Evolutionary conservation across 1,140 invertebrate genomes (phyloP), one percentile per base, ranked within the genome.

Genomic region (Scaptomyza pallida): DNA sequence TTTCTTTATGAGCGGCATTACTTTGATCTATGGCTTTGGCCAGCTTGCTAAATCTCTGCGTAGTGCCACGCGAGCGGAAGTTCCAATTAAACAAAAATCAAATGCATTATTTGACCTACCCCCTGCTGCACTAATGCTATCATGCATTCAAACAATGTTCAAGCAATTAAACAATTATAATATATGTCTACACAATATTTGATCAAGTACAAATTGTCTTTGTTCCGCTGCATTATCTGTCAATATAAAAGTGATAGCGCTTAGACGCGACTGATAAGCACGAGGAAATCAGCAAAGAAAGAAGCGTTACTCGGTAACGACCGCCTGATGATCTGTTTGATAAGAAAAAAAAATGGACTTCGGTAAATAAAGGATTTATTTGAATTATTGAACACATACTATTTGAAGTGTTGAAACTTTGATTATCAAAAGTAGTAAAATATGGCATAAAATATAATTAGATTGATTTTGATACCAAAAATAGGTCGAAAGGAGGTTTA

Each of bases 141-240:
- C 54, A 59, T 57, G 16, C 19, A 33, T 60, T 33, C 43, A 44
- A 55, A 8, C 43, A 45, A 70, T 55, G 44, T 51, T 73, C 52
- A 57, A 19, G 17, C 40, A 21, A 43, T 52, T 23, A 40, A 37
- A 17, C 60, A 70, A 16, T 57, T 30, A 52, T 51, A 56, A 54
- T 44, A 48, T 30, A 33, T 21, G n/a, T n/a, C n/a, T n/a, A n/a
- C n/a, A n/a, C n/a, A n/a, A 43, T 73, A 75, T 78, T 74, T 71
- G 47, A 78, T 65, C 72, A 75, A 75, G 35, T 72, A 47, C 41
- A 43, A 70, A 74, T 57, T 62, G 74, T 16, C 78, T 75, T 82
- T 60, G 70, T 72, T 68, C 45, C 55, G 63, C 65, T 62, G 78
- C 64, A 64, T 69, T 73, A 51, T 50, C 80, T 76, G 67, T 80